Evolutionary conservation across 2,113 vertebrate genomes (phyloP).

Genomic region (Strigops habroptila): DNA sequence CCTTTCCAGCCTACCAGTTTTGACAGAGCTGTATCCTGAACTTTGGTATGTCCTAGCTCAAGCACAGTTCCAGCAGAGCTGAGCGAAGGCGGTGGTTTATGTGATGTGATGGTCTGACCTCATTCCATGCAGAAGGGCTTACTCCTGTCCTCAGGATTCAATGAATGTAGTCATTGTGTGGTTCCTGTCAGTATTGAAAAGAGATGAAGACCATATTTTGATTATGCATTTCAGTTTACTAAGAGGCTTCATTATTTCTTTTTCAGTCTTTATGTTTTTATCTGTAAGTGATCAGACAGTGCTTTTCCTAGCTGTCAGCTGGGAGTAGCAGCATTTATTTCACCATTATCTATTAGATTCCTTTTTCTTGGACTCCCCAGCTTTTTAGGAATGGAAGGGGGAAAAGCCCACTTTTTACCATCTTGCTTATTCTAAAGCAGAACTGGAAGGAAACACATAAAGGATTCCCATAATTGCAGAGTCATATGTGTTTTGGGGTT

Average conservation of each 20-base stretch:
- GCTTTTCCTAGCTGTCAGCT: neutral
- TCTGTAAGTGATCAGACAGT: neutral
- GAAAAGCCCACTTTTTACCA: neutral
- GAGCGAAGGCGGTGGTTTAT: neutral
- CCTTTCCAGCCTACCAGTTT: neutral
- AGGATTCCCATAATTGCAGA: neutral
- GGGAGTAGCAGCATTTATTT: neutral
- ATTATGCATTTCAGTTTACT: neutral
- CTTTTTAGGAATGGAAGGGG: neutral
- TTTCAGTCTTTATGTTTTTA: neutral
- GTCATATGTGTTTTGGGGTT: neutral
- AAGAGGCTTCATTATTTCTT: neutral
- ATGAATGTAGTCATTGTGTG: neutral
- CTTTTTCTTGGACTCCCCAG: neutral
- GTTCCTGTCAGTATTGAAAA: neutral
- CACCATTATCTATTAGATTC: neutral
- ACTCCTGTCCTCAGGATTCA: neutral
- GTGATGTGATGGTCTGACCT: rapidly evolving
- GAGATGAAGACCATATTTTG: neutral
- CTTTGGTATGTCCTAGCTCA: neutral
- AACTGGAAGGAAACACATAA: neutral
- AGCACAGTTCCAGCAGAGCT: neutral
- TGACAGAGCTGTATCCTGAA: neutral
- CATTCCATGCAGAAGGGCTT: neutral
- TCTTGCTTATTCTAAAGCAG: neutral